Percentiles rank a stretch among this genome's conserved stretches.
phyloP scores from a whole-genome alignment of 2,888 invertebrate genomes.

The Frankliniella fusca region DNA sequence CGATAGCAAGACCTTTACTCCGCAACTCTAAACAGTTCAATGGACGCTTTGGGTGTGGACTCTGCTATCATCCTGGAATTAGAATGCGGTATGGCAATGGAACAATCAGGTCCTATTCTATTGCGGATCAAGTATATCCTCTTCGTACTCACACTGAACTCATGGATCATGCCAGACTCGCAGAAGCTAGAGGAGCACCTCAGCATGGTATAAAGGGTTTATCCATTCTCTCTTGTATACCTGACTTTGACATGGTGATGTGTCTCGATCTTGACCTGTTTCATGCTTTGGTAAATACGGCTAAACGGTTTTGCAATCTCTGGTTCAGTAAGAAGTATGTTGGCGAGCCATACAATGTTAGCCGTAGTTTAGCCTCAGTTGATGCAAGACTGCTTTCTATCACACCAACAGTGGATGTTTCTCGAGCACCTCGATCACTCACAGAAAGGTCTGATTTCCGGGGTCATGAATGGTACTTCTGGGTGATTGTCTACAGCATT shows the following conservation, averaged over 20 bases:
- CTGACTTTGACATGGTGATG: not conserved
- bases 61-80: not conserved
- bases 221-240: not conserved
- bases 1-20: not conserved
- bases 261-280: not conserved
- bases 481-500: not conserved
- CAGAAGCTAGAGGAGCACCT: not conserved
- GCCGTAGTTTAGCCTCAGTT: not conserved
- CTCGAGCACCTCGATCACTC: not conserved
- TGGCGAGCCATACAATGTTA: not conserved
- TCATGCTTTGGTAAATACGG: not conserved
- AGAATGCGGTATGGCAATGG: not conserved
- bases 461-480: not conserved
- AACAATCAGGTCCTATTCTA: not conserved
- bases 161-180: not conserved
- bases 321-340: not conserved
- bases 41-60: not conserved
- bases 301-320: not conserved
- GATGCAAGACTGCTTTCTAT: not conserved
- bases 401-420: not conserved
- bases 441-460: not conserved
- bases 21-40: not conserved
- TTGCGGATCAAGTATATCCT: not conserved
- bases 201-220: not conserved
- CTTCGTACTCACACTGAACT: not conserved